Percentiles rank a stretch among this genome's conserved stretches.
phyloP scores from a whole-genome alignment of 2,113 vertebrate species.

The Xenopus borealis region DNA sequence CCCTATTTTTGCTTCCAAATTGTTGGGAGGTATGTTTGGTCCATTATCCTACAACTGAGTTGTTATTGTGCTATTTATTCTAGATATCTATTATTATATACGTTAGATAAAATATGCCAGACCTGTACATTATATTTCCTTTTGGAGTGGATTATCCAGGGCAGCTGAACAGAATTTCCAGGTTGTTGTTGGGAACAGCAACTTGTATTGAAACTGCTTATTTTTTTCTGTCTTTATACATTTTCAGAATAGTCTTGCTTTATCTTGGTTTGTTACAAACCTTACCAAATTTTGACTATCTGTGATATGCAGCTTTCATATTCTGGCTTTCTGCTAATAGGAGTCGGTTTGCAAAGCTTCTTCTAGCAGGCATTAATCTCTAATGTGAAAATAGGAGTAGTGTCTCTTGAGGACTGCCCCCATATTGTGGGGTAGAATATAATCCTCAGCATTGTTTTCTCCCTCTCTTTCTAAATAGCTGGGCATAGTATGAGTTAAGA shows the following conservation, averaged over 20 bases:
- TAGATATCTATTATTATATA: no score
- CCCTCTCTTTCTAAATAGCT: conserved; percentile 64
- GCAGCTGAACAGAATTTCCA: no score
- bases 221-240: not conserved
- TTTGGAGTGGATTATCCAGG: no score
- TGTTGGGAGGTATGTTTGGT: no score
- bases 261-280: conserved; percentile 53
- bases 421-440: conserved; percentile 62
- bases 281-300: conserved; percentile 68
- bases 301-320: conserved; percentile 64
- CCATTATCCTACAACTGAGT: no score
- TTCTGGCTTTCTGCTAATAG: conserved; percentile 60
- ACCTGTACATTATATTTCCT: no score
- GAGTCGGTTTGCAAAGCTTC: conserved; percentile 57
- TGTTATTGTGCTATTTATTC: no score
- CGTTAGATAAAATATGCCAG: no score
- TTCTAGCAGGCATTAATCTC: conserved; percentile 59
- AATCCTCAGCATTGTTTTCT: conserved; percentile 60
- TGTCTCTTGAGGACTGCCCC: conserved; percentile 63
- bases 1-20: no score
- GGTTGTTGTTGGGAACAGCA: no score
- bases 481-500: conserved; percentile 70
- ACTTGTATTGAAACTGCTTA: no score
- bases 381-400: conserved; percentile 67
- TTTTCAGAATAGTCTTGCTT: not conserved